Conservation (phyloP, 2,888 invertebrate species). For the Andrena camellia region DNA sequence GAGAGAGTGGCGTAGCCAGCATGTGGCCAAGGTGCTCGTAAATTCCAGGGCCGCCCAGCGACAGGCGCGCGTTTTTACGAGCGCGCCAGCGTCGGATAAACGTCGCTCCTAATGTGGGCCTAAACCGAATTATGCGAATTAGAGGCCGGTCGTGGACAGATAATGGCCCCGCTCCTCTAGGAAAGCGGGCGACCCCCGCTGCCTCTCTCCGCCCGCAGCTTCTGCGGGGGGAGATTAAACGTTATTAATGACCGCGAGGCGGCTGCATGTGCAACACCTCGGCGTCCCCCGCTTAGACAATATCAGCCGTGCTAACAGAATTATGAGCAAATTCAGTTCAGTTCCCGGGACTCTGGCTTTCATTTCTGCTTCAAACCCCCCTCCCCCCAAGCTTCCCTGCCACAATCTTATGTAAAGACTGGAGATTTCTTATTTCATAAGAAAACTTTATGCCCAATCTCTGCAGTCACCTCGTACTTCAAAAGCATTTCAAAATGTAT, state of each 20-base stretch:
- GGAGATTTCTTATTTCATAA: not conserved
- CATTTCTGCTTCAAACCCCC: not conserved
- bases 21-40: conserved; percentile 56
- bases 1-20: conserved; percentile 21
- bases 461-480: too few species aligned
- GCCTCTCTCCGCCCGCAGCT: conserved; percentile 18
- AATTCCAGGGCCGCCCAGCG: conserved; percentile 61
- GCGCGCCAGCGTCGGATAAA: conserved; percentile 64
- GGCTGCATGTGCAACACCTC: conserved; percentile 37
- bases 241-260: conserved; percentile 61
- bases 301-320: conserved; percentile 26
- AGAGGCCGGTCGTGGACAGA: conserved; percentile 54
- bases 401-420: too few species aligned
- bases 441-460: not conserved
- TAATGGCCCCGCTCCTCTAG: conserved; percentile 48
- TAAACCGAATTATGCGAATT: conserved; percentile 73
- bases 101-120: conserved; percentile 65
- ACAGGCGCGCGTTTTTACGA: conserved; percentile 66
- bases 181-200: conserved; percentile 37
- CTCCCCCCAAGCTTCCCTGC: too few species aligned
- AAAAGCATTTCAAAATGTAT: too few species aligned
- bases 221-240: conserved; percentile 59
- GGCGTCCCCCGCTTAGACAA: not conserved
- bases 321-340: not conserved
- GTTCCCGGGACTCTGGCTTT: not conserved